phyloP scores from a whole-genome alignment of 2,888 invertebrate species.

The Syrista parreyssii region DNA sequence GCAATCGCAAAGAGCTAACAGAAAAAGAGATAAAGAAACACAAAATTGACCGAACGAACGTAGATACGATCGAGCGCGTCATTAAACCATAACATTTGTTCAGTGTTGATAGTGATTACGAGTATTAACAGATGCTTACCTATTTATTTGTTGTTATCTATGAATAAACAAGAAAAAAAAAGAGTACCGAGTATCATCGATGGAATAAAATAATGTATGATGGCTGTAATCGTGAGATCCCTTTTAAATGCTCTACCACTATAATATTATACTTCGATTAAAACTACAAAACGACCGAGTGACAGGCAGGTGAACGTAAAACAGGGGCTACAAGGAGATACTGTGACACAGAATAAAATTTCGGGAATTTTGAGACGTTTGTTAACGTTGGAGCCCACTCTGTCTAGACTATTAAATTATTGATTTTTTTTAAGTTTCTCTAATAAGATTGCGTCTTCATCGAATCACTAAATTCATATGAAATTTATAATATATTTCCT shows the following conservation, averaged over 20 bases:
- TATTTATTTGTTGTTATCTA: constrained; percentile 64
- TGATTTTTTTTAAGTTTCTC: constrained; percentile 23
- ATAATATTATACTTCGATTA: constrained; percentile 55
- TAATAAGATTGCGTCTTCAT: constrained; percentile 25
- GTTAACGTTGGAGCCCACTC: no score
- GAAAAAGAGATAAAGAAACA: constrained; percentile 9
- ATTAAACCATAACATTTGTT: constrained; percentile 44
- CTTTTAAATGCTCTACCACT: constrained; percentile 55
- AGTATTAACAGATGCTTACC: constrained; percentile 61
- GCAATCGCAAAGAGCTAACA: not conserved
- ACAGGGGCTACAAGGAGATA: no score
- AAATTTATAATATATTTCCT: constrained; percentile 48
- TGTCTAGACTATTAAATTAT: no score
- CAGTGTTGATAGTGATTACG: constrained; percentile 60
- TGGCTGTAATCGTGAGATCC: constrained; percentile 57
- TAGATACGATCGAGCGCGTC: constrained; percentile 13
- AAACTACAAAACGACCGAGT: constrained; percentile 17
- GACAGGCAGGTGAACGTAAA: not conserved
- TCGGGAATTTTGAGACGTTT: no score
- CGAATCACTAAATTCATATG: constrained; percentile 17
- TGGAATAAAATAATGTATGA: constrained; percentile 58
- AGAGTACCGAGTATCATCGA: constrained; percentile 34
- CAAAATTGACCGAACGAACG: constrained; percentile 25
- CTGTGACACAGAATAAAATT: no score
- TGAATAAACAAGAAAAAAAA: constrained; percentile 52